phyloP scores from a whole-genome alignment of 2,888 invertebrate species.

The Pomacea canaliculata region DNA sequence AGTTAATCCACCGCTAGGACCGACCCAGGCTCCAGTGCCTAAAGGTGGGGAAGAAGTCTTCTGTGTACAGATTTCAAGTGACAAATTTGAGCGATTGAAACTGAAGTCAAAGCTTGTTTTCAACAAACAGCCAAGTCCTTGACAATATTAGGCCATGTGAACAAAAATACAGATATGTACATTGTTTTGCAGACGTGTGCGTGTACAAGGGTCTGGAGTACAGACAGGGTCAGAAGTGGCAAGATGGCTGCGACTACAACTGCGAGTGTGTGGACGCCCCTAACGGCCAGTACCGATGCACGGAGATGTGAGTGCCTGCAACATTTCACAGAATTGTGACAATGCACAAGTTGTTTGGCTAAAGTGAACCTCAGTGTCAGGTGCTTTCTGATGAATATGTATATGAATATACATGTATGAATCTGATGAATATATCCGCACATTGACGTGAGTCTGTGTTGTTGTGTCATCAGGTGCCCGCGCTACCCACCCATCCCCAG shows the following conservation, averaged over 20 bases:
- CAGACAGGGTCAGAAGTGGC: slow-evolving; percentile 23
- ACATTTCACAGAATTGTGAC: neutral
- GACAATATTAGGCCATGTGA: no score
- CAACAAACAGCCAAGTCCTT: no score
- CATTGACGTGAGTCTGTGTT: no score
- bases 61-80: no score
- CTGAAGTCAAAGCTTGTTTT: no score
- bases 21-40: slow-evolving; percentile 21
- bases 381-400: no score
- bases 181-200: slow-evolving; percentile 16
- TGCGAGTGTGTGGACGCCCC: slow-evolving; percentile 26
- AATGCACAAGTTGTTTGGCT: no score
- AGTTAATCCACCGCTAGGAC: slow-evolving; percentile 15
- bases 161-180: no score
- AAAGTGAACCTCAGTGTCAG: no score
- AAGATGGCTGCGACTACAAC: slow-evolving; percentile 27
- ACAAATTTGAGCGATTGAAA: no score
- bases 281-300: slow-evolving; percentile 22
- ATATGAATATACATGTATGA: no score
- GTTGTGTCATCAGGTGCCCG: slow-evolving; percentile 34
- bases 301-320: slow-evolving; percentile 13
- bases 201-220: slow-evolving; percentile 21
- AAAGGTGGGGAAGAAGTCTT: slow-evolving; percentile 17
- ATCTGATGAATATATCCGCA: no score
- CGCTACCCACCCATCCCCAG: slow-evolving; percentile 16